Conservation (phyloP, 2,113 vertebrate species). For the Rhabdornis inornatus region DNA sequence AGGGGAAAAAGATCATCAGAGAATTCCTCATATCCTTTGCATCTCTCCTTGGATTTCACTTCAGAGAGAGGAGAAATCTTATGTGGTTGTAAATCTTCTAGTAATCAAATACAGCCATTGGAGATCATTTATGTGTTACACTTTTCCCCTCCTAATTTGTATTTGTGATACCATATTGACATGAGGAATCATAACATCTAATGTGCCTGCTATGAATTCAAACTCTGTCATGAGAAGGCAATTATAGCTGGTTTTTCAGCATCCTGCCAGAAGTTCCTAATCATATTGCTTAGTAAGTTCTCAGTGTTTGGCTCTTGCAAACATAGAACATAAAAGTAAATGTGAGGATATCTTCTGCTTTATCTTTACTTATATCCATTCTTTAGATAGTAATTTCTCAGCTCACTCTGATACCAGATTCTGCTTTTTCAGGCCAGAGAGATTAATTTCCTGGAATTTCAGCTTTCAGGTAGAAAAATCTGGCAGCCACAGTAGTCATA, state of each 20-base stretch:
- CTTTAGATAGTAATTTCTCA: not conserved
- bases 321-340: not conserved
- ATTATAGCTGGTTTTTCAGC: not conserved
- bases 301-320: not conserved
- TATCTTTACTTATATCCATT: slow-evolving; percentile 29
- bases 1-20: not conserved
- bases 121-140: not conserved
- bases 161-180: slow-evolving; percentile 8
- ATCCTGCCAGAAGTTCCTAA: not conserved
- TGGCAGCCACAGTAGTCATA: not conserved
- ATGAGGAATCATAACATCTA: not conserved
- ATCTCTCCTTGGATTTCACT: slow-evolving; percentile 52
- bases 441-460: not conserved
- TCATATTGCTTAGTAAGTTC: not conserved
- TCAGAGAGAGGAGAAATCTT: slow-evolving; percentile 9
- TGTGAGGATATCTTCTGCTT: not conserved
- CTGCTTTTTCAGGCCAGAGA: slow-evolving; percentile 40
- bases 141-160: not conserved
- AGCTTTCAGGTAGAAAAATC: not conserved
- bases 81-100: slow-evolving; percentile 5
- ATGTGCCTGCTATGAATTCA: not conserved
- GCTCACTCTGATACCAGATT: not conserved
- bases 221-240: not conserved
- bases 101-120: slow-evolving; percentile 56
- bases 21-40: slow-evolving; percentile 2